These are phyloP conservation scores for Lepus townsendii DNA, from an alignment of 2,797 vertebrate genomes.

Conservation along the genomic window DNA sequence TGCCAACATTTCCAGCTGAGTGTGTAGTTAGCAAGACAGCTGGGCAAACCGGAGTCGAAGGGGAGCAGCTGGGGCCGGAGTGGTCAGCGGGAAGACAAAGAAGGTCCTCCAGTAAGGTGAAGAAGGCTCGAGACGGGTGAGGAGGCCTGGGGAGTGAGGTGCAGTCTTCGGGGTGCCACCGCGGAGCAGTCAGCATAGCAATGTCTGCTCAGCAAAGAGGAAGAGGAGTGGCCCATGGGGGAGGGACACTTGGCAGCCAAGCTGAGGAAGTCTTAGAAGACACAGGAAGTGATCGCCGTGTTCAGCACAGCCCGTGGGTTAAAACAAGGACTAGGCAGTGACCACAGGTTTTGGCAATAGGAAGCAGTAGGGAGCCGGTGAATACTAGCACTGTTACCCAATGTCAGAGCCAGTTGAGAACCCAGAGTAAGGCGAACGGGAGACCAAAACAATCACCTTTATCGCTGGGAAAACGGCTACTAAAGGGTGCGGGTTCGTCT, in stretches of 20 bases:
- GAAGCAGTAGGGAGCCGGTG: background rate
- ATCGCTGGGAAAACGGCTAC: background rate
- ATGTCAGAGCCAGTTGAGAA: background rate
- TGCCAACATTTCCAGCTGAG: too few species aligned
- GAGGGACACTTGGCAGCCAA: background rate
- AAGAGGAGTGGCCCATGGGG: background rate
- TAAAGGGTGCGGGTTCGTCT: background rate
- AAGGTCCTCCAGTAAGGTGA: background rate
- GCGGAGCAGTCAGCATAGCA: background rate
- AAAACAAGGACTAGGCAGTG: background rate
- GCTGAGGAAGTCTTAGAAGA: background rate
- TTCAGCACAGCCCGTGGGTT: background rate
- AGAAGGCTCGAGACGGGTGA: background rate
- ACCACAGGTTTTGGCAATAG: background rate
- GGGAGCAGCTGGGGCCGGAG: background rate
- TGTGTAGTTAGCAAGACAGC: rapidly evolving
- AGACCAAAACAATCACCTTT: background rate
- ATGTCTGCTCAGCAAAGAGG: too few species aligned
- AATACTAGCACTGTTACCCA: background rate
- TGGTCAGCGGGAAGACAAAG: background rate
- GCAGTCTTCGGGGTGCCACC: too few species aligned
- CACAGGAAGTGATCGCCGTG: background rate
- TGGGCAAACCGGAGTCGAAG: background rate
- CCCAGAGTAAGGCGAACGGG: background rate
- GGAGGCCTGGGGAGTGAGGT: background rate